Conservation (phyloP, 2,888 invertebrate species). For the Thereva nobilitata region DNA sequence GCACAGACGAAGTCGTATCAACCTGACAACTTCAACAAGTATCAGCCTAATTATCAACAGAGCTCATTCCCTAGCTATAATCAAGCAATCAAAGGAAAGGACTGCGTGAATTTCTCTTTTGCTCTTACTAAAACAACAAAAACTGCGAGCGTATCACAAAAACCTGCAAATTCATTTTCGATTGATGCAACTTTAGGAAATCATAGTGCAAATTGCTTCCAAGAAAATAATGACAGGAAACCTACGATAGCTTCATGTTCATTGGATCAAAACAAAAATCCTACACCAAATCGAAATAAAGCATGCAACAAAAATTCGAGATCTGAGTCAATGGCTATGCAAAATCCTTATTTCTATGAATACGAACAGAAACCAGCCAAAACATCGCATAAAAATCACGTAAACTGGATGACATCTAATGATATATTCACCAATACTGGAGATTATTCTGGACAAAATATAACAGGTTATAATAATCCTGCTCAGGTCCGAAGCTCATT, state of each 20-base stretch:
- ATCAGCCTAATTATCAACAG: too few species aligned
- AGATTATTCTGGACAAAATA: conserved; percentile 2
- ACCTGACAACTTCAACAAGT: too few species aligned
- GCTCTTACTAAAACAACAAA: conserved; percentile 41
- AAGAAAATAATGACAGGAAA: neutral
- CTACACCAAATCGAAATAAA: neutral
- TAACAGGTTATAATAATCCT: too few species aligned
- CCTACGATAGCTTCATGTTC: neutral
- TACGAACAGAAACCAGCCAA: conserved; percentile 40
- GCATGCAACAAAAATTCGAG: neutral
- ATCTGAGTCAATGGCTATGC: neutral
- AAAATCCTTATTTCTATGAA: conserved; percentile 41
- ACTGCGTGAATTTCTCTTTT: conserved; percentile 39
- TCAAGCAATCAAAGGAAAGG: conserved; percentile 33
- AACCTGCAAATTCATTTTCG: conserved; percentile 33
- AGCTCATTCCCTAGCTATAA: too few species aligned
- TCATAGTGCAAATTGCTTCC: conserved; percentile 3
- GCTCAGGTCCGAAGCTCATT: too few species aligned
- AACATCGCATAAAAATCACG: conserved; percentile 39
- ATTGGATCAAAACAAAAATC: conserved; percentile 1
- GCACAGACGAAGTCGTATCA: too few species aligned
- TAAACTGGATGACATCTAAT: conserved; percentile 46
- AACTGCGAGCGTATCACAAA: conserved; percentile 2
- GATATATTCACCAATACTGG: neutral
- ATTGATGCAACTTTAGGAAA: conserved; percentile 39